Evolutionary conservation across 2,888 invertebrate genomes (phyloP).

Genomic region (Polydrusus tereticollis): DNA sequence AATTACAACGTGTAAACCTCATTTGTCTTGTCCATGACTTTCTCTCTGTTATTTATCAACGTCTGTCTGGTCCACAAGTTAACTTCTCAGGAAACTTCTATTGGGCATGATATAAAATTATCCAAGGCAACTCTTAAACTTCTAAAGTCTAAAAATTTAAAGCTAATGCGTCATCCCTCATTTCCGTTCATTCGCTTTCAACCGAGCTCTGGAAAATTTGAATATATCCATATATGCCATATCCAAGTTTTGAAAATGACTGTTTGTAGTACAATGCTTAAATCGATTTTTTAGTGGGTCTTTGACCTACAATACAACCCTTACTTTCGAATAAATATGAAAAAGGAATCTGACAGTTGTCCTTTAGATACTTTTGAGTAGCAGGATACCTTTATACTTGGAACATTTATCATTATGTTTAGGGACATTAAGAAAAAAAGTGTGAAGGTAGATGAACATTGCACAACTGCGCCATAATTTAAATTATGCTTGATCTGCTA

Average conservation of each 20-base stretch:
- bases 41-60: background rate
- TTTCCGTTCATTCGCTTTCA: background rate
- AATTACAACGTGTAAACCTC: no score
- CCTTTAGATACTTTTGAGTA: no score
- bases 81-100: no score
- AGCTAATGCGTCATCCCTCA: background rate
- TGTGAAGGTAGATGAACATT: no score
- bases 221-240: background rate
- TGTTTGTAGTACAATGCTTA: background rate
- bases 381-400: no score
- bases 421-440: no score
- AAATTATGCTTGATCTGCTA: no score
- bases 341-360: no score
- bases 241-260: background rate
- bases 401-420: no score
- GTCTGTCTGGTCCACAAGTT: background rate
- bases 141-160: background rate
- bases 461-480: no score
- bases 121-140: background rate
- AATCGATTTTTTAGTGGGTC: constrained; percentile 30
- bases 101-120: background rate
- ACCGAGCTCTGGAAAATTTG: background rate
- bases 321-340: no score
- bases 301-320: constrained; percentile 27
- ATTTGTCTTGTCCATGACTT: no score